Evolutionary conservation across 30 jellyfish, hydroid and myxozoan genomes (phyloP).

Genomic region (Rhopilema esculentum): DNA sequence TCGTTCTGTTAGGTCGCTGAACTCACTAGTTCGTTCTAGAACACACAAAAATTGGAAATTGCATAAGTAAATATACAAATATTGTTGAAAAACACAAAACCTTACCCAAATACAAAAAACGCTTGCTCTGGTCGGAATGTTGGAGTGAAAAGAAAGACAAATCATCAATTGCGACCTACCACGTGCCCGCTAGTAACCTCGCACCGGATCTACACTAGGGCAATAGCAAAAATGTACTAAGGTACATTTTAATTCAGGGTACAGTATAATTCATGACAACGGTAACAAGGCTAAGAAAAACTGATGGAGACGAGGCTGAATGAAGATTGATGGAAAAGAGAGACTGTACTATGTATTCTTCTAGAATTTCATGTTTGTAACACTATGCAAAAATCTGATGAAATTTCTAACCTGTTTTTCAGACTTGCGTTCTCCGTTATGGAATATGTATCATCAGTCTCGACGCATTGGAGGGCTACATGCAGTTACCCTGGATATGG

Average conservation of each 20-base stretch:
- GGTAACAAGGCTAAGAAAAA: too few relatives aligned
- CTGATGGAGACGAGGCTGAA: too few relatives aligned
- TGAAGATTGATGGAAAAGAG: too few relatives aligned
- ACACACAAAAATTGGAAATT: not conserved
- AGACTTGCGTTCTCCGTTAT: too few relatives aligned
- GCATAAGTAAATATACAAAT: not conserved
- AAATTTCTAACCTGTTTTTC: too few relatives aligned
- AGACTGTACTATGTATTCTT: too few relatives aligned
- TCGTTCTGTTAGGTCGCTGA: not conserved
- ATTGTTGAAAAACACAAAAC: not conserved
- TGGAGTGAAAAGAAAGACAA: not conserved
- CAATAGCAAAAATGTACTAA: not conserved
- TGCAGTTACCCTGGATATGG: too few relatives aligned
- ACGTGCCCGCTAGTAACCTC: not conserved
- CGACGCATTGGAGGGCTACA: too few relatives aligned
- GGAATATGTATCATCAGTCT: too few relatives aligned
- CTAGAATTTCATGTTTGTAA: too few relatives aligned
- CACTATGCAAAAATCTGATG: too few relatives aligned
- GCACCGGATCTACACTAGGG: not conserved
- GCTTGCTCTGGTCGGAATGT: not conserved
- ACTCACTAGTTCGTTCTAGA: not conserved
- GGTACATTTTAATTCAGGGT: not conserved
- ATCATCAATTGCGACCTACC: not conserved
- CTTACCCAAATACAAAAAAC: not conserved
- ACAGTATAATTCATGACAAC: not conserved